Percentiles rank a stretch among this genome's conserved stretches.
Conservation (phyloP, 2,113 vertebrate species). For the Nesoenas mayeri region DNA sequence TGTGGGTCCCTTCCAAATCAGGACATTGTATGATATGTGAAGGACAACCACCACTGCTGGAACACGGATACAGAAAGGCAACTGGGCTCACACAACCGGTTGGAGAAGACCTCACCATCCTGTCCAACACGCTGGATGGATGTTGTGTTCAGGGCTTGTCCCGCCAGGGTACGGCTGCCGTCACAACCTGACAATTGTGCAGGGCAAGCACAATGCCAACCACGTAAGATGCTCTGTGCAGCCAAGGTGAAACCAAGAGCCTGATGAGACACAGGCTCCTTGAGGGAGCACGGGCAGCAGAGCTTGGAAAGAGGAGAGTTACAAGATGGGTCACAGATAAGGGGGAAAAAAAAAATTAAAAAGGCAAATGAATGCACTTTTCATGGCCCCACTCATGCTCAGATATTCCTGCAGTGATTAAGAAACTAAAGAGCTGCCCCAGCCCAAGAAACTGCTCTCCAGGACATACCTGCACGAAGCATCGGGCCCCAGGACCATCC, state of each 20-base stretch:
- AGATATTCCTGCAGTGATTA: not conserved
- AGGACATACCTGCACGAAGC: accelerated
- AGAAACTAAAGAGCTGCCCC: not conserved
- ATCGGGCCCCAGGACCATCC: not conserved
- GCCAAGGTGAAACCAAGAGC: not conserved
- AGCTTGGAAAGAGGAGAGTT: not conserved
- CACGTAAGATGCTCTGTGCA: accelerated
- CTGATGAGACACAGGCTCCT: not conserved
- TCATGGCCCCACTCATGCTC: not conserved
- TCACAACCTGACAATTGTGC: accelerated
- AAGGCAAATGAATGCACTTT: not conserved
- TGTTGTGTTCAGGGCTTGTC: not conserved
- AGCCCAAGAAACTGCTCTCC: accelerated
- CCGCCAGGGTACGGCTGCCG: accelerated
- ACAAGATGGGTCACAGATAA: not conserved
- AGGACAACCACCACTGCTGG: not conserved
- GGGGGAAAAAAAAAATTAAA: no score
- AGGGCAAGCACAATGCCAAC: not conserved
- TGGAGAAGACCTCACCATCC: not conserved
- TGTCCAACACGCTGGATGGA: accelerated
- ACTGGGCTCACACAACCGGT: accelerated
- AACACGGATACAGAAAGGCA: not conserved
- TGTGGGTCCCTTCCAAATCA: no score
- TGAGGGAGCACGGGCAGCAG: accelerated
- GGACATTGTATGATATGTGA: not conserved